Evolutionary conservation across 2,797 vertebrate genomes (phyloP), one percentile per base, ranked within the genome.

Genomic region (Acanthurus leucopareius): DNA sequence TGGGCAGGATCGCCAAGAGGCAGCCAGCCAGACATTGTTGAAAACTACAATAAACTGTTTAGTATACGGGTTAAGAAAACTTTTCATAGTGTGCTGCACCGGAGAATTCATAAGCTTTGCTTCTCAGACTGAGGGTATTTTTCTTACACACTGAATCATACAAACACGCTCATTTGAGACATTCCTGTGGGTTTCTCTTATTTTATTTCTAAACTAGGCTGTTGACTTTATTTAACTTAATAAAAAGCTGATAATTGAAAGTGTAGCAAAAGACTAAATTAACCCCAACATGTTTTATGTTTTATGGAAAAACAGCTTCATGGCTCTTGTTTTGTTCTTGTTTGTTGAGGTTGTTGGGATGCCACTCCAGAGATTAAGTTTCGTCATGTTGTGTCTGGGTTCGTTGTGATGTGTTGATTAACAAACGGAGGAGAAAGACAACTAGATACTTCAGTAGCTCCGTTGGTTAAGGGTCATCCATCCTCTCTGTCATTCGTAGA

Each of bases 61-160:
- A 35, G 25, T 61, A 86, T 78, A 64, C 70, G 77, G 91, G 91
- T 92, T 86, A 92, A 87, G 78, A 90, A 87, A 92, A 88, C 70
- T 13, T 80, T 69, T 80, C 53, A 69, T 35, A 65, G 54, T 38
- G 54, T 8, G 15, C 75, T 60, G 64, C 60, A 56, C 71, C 2
- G 3, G 74, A 86, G 61, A 69, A 81, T 77, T 76, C 58, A 47
- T 60, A 40, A 69, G 71, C 85, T 85, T 48, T 76, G 59, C 58
- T 56, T n/a, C 54, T 71, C 54, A 80, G 81, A 82, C 77, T 66
- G 35, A 79, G 69, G 60, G 56, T 78, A 58, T 48, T 66, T 82
- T 80, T 81, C 49, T 58, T 88, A 35, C 68, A 83, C 53, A 61
- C 62, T 78, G 22, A 22, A 63, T 79, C 47, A 48, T 48, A 42